These are phyloP conservation scores for Phortica magna DNA, from an alignment of 2,888 invertebrate genomes.

Conservation along the genomic window DNA sequence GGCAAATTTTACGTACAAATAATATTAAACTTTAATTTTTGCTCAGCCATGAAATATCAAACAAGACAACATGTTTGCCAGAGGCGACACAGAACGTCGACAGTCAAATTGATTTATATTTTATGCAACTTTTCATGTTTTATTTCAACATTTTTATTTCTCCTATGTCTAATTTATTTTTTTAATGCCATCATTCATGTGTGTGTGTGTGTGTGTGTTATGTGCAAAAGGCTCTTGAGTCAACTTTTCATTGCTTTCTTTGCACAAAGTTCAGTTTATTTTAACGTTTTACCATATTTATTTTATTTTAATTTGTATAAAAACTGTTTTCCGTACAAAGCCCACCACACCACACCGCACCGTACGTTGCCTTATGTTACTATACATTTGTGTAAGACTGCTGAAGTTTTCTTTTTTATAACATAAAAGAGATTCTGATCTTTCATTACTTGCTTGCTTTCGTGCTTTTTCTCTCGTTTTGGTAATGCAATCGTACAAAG, in stretches of 20 bases:
- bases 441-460: not conserved
- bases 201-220: too few relatives aligned
- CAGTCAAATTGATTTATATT: not conserved
- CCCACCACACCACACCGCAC: not conserved
- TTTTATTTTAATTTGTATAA: too few relatives aligned
- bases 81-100: too few relatives aligned
- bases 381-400: too few relatives aligned
- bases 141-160: not conserved
- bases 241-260: too few relatives aligned
- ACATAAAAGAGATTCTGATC: slow-evolving; percentile 1
- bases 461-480: not conserved
- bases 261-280: too few relatives aligned
- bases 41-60: not conserved
- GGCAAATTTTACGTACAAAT: not conserved
- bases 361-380: not conserved
- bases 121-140: not conserved
- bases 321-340: not conserved
- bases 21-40: not conserved
- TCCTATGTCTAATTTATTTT: not conserved
- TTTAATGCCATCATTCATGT: too few relatives aligned
- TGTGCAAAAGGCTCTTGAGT: too few relatives aligned
- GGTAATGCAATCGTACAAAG: not conserved
- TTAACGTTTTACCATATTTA: too few relatives aligned
- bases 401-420: not conserved
- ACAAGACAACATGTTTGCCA: not conserved